phyloP scores from a whole-genome alignment of 2,797 vertebrate genomes.

The Phoebastria nigripes region DNA sequence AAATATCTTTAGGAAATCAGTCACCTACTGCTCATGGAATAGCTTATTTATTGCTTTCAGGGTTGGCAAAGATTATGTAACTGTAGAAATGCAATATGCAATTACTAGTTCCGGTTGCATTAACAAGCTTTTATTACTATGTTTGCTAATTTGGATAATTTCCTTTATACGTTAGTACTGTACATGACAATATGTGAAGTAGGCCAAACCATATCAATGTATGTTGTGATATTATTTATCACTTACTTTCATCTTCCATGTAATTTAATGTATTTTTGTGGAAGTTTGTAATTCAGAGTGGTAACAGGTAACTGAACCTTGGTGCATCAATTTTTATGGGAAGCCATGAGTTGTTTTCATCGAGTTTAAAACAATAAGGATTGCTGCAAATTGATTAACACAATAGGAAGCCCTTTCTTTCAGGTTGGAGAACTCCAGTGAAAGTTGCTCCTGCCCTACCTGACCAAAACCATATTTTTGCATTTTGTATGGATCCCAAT shows the following conservation, averaged over 20 bases:
- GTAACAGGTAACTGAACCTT: neutral
- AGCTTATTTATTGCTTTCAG: neutral
- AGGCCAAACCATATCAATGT: neutral
- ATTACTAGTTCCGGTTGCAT: neutral
- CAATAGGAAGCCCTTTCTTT: neutral
- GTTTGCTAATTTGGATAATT: neutral
- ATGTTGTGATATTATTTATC: neutral
- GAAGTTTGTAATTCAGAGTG: neutral
- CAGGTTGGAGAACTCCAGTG: constrained; percentile 67
- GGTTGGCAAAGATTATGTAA: neutral
- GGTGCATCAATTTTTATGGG: neutral
- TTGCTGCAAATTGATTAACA: neutral
- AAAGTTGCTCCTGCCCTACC: constrained; percentile 21
- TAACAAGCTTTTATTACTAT: neutral
- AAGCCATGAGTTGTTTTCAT: neutral
- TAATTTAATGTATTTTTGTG: neutral
- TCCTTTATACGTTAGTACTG: neutral
- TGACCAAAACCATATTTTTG: neutral
- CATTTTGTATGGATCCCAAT: constrained; percentile 21
- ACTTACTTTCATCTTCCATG: neutral
- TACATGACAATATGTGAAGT: neutral
- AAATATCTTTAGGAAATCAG: neutral
- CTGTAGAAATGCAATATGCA: neutral
- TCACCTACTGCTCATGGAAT: neutral
- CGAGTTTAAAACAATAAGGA: neutral